Percentiles rank a stretch among this genome's conserved stretches.
Evolutionary conservation across 2,888 invertebrate genomes (phyloP).

Genomic region (Adela reaumurella): DNA sequence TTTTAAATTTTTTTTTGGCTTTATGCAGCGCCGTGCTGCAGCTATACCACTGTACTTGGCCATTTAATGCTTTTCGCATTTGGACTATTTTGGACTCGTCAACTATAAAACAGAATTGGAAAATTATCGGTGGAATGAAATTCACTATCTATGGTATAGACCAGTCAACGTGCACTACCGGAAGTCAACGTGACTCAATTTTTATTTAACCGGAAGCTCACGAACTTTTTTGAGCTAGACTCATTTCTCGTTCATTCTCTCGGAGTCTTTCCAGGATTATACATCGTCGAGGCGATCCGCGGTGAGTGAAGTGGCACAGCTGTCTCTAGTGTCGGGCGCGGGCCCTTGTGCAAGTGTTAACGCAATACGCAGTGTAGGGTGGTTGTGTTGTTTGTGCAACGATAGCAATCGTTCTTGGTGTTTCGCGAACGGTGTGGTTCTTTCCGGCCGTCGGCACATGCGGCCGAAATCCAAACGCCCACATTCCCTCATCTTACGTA

Average conservation of each 20-base stretch:
- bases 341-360: slow-evolving; percentile 1
- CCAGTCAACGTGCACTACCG: not conserved
- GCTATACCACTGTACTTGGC: too few relatives aligned
- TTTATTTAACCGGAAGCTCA: not conserved
- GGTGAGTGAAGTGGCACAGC: slow-evolving; percentile 47
- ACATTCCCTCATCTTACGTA: too few relatives aligned
- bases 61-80: too few relatives aligned
- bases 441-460: not conserved
- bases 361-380: not conserved
- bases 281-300: slow-evolving; percentile 54
- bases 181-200: not conserved
- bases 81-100: too few relatives aligned
- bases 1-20: too few relatives aligned
- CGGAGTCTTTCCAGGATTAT: slow-evolving; percentile 65
- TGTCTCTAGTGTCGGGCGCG: slow-evolving; percentile 25
- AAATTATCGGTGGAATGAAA: too few relatives aligned
- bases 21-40: too few relatives aligned
- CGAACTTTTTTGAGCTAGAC: slow-evolving; percentile 18
- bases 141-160: slow-evolving; percentile 2
- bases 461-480: not conserved
- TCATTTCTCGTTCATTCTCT: slow-evolving; percentile 65
- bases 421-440: too few relatives aligned
- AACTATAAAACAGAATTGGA: too few relatives aligned
- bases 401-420: too few relatives aligned
- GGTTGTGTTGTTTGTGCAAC: not conserved